phyloP scores from a whole-genome alignment of 2,113 vertebrate species.

The Callorhinus ursinus region DNA sequence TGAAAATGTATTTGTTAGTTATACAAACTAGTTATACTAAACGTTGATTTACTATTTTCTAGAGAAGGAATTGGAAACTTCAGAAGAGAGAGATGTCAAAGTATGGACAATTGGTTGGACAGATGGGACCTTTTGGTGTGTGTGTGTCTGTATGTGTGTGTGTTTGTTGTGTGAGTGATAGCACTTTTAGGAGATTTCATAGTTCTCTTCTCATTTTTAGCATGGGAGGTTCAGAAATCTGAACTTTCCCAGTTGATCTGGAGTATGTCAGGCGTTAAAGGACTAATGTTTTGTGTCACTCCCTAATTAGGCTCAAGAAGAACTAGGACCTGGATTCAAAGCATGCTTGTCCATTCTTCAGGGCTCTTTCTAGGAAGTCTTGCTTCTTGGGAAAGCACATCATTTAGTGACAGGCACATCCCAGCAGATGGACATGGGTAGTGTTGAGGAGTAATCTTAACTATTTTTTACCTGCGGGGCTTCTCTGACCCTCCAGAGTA shows the following conservation, averaged over 20 bases:
- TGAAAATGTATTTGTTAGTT: not conserved
- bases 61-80: not conserved
- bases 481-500: not conserved
- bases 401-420: not conserved
- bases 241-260: not conserved
- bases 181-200: not conserved
- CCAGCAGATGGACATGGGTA: not conserved
- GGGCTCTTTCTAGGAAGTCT: slow-evolving; percentile 7
- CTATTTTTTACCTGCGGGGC: not conserved
- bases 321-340: not conserved
- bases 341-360: not conserved
- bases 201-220: not conserved
- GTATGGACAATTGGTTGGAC: not conserved
- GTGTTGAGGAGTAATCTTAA: not conserved
- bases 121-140: not conserved
- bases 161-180: not conserved
- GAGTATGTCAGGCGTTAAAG: not conserved
- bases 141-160: not conserved
- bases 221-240: not conserved
- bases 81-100: not conserved
- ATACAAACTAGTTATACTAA: not conserved
- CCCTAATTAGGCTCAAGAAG: not conserved
- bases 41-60: not conserved
- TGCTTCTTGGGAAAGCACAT: not conserved
- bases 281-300: not conserved